Conservation (phyloP, 1,140 invertebrate genomes). For the Spodoptera litura region DNA sequence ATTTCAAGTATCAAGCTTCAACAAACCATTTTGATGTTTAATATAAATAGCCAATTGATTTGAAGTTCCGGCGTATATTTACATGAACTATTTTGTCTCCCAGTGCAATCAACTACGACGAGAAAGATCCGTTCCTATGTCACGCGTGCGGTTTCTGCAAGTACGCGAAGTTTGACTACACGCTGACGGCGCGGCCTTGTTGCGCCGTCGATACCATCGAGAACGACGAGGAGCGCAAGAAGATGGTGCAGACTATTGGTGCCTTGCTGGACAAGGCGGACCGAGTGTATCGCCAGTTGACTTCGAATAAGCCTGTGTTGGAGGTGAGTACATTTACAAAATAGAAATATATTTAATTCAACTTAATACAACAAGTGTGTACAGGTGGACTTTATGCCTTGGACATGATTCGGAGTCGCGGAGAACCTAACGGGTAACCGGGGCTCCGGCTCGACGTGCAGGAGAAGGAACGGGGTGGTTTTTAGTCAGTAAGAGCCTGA, state of each 20-base stretch:
- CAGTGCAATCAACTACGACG: conserved; percentile 99
- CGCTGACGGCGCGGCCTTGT: conserved; percentile 94
- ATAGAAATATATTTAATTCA: too few relatives aligned
- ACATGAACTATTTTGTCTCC: not conserved
- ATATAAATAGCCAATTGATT: too few relatives aligned
- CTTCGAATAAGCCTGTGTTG: conserved; percentile 95
- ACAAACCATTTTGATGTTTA: too few relatives aligned
- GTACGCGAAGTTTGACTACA: conserved; percentile 99
- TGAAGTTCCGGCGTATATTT: too few relatives aligned
- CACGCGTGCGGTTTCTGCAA: conserved; percentile 99
- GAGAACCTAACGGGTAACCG: too few relatives aligned
- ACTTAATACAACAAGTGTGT: too few relatives aligned
- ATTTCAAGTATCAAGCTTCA: too few relatives aligned
- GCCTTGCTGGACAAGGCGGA: conserved; percentile 97
- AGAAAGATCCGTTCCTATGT: conserved; percentile 99
- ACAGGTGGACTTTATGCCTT: too few relatives aligned
- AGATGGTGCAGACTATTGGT: conserved; percentile 96
- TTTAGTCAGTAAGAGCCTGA: too few relatives aligned
- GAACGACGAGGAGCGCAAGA: conserved; percentile 98
- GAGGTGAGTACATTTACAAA: conserved; percentile 86
- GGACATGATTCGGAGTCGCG: too few relatives aligned
- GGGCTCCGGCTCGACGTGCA: too few relatives aligned
- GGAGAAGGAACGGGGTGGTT: too few relatives aligned
- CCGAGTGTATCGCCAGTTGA: conserved; percentile 95
- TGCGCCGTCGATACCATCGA: conserved; percentile 99